Conservation (phyloP, 2,797 vertebrate species). For the Myiotriccus ornatus region DNA sequence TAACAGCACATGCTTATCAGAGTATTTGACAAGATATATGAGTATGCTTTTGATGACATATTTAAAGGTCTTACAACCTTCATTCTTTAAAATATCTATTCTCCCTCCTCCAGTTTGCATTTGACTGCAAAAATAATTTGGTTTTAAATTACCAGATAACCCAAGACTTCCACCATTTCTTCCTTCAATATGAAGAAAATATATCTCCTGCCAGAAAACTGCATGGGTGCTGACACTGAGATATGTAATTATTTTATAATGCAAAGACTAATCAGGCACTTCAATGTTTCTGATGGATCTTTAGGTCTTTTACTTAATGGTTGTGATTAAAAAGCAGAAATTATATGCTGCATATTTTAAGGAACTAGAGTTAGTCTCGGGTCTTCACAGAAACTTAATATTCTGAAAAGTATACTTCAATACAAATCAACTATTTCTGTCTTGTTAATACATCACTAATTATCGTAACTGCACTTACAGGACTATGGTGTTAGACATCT, state of each 20-base stretch:
- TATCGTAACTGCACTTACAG: not conserved
- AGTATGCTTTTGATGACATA: not conserved
- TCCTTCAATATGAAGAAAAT: not conserved
- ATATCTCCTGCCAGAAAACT: not conserved
- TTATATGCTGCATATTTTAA: not conserved
- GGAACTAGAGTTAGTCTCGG: not conserved
- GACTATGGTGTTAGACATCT: fast-evolving
- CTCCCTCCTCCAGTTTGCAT: not conserved
- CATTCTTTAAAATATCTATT: not conserved
- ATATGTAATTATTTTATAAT: not conserved
- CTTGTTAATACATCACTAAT: not conserved
- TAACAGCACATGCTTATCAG: not conserved
- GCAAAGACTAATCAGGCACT: not conserved
- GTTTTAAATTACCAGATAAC: not conserved
- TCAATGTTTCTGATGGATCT: not conserved
- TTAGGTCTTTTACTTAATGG: not conserved
- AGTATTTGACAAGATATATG: not conserved
- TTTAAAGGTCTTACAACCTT: not conserved
- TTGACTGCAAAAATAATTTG: not conserved
- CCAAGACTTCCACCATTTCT: not conserved
- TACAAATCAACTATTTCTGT: not conserved
- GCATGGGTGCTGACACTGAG: not conserved
- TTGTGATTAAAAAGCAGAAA: not conserved
- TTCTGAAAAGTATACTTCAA: not conserved
- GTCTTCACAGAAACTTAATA: not conserved